Conservation (phyloP, 1,140 invertebrate genomes). For the Nomia melanderi region DNA sequence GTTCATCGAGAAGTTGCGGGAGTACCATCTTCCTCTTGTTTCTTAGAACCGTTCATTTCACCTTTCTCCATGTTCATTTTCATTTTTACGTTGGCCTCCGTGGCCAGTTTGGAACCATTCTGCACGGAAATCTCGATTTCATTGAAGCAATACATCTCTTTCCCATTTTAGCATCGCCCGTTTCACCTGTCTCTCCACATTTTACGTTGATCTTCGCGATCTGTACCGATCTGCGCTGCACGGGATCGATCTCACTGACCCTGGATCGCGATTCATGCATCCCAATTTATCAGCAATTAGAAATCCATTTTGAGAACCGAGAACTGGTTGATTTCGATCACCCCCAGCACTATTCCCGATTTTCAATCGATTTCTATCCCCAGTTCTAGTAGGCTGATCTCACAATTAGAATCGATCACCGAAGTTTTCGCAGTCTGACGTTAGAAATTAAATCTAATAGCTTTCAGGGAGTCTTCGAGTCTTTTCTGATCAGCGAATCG, state of each 20-base stretch:
- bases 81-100: too few species aligned
- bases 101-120: neutral
- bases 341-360: neutral
- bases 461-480: too few species aligned
- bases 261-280: neutral
- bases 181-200: too few species aligned
- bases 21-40: neutral
- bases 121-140: neutral
- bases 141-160: too few species aligned
- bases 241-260: too few species aligned
- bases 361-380: neutral
- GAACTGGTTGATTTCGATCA: neutral
- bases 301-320: neutral
- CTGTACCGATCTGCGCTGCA: too few species aligned
- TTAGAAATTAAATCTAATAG: neutral
- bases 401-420: neutral
- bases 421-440: neutral
- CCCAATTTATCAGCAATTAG: neutral
- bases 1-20: neutral
- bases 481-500: too few species aligned
- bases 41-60: neutral
- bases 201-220: too few species aligned
- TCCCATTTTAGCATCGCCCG: too few species aligned
- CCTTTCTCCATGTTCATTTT: neutral
- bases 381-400: slow-evolving; percentile 7